These are phyloP conservation scores for Neoarius graeffei DNA, from an alignment of 2,113 vertebrate species.

Conservation along the genomic window DNA sequence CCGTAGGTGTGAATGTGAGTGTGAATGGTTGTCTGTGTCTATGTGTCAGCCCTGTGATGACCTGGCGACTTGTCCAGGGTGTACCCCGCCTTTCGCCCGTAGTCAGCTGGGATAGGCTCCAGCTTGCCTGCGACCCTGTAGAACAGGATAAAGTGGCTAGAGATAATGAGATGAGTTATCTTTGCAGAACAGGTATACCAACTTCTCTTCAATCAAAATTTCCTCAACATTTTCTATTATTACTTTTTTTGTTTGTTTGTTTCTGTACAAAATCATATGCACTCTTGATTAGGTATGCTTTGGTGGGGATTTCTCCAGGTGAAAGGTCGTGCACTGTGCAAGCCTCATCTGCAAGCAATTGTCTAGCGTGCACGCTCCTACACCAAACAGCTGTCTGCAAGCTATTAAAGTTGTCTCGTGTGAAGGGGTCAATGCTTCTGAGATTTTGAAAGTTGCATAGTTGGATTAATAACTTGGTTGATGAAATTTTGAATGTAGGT, in stretches of 20 bases:
- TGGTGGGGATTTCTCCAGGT: not conserved
- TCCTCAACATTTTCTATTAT: not conserved
- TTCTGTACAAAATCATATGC: not conserved
- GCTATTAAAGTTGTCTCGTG: not conserved
- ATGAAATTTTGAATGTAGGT: not conserved
- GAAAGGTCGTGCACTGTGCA: not conserved
- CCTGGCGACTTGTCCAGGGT: too few species aligned
- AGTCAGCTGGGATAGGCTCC: too few species aligned
- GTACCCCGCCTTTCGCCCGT: too few species aligned
- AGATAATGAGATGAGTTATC: too few species aligned
- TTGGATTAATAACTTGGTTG: not conserved
- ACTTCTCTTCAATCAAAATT: not conserved
- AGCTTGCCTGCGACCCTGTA: too few species aligned
- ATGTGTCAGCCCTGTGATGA: too few species aligned
- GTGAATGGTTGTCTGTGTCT: too few species aligned
- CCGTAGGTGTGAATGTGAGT: too few species aligned
- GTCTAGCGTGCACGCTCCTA: not conserved
- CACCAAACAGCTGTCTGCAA: not conserved
- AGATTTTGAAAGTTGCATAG: not conserved
- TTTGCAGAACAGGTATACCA: not conserved
- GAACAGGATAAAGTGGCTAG: too few species aligned
- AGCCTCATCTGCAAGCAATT: not conserved
- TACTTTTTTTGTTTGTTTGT: not conserved
- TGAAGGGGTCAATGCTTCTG: not conserved
- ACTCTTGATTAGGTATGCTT: not conserved